phyloP scores from a whole-genome alignment of 30 jellyfish, hydroid and myxozoan species.

The Aurelia sp. region DNA sequence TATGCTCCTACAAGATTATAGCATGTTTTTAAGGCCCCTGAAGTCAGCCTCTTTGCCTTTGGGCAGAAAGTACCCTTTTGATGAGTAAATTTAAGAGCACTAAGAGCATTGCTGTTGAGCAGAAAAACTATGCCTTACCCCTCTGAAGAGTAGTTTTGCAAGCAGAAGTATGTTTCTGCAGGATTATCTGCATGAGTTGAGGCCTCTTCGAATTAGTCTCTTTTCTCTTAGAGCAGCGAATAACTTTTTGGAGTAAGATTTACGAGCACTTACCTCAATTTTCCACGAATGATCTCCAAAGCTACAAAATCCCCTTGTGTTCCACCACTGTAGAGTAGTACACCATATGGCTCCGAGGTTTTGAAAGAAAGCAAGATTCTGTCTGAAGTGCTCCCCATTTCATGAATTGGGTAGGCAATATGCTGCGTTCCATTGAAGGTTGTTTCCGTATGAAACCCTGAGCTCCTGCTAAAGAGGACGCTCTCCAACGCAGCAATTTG shows the following conservation, averaged over 20 bases:
- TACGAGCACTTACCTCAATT: constrained; percentile 75
- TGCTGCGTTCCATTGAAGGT: constrained; percentile 74
- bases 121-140: too few species aligned
- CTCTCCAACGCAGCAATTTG: not conserved
- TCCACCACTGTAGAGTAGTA: constrained; percentile 91
- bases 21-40: not conserved
- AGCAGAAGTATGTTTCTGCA: too few species aligned
- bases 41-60: not conserved
- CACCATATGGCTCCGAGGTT: constrained; percentile 95
- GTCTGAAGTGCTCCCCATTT: constrained; percentile 64
- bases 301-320: constrained; percentile 91
- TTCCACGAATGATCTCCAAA: constrained; percentile 90
- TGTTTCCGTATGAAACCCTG: constrained; percentile 53
- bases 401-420: constrained; percentile 64
- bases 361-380: constrained; percentile 78
- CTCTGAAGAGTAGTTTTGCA: not conserved
- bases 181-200: not conserved
- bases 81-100: not conserved
- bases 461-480: not conserved
- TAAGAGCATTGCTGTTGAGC: too few species aligned
- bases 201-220: not conserved
- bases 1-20: too few species aligned
- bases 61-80: too few species aligned
- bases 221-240: not conserved
- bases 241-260: not conserved